phyloP scores from a whole-genome alignment of 2,797 vertebrate species.

The Protosalanx chinensis region DNA sequence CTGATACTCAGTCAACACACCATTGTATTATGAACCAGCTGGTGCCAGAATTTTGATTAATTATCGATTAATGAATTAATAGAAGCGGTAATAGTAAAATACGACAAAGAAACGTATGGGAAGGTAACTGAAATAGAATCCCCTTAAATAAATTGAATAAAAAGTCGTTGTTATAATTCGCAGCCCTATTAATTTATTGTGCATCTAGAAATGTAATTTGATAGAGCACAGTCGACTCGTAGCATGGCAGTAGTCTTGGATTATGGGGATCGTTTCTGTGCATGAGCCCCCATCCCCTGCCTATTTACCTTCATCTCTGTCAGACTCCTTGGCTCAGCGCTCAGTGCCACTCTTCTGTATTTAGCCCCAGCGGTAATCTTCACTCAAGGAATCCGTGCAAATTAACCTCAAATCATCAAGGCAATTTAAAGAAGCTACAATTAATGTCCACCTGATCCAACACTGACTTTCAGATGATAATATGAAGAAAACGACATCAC shows the following conservation, averaged over 20 bases:
- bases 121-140: background rate
- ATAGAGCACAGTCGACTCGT: slow-evolving; percentile 50
- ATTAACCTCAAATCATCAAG: slow-evolving; percentile 37
- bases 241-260: slow-evolving; percentile 40
- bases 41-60: too few relatives aligned
- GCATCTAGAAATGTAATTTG: background rate
- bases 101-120: too few relatives aligned
- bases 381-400: slow-evolving; percentile 58
- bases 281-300: slow-evolving; percentile 43
- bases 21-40: too few relatives aligned
- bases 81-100: too few relatives aligned
- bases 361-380: slow-evolving; percentile 54
- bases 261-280: slow-evolving; percentile 50
- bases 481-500: slow-evolving; percentile 54
- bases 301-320: slow-evolving; percentile 56
- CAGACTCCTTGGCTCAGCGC: slow-evolving; percentile 57
- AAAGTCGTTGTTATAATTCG: background rate
- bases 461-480: slow-evolving; percentile 27
- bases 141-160: background rate
- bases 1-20: background rate
- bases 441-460: slow-evolving; percentile 31
- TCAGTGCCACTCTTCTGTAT: slow-evolving; percentile 55
- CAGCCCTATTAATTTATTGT: background rate
- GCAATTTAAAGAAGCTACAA: slow-evolving; percentile 38
- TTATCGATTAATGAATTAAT: too few relatives aligned